Conservation (phyloP, 2,888 invertebrate species). For the Thecocarcelia acutangulata region DNA sequence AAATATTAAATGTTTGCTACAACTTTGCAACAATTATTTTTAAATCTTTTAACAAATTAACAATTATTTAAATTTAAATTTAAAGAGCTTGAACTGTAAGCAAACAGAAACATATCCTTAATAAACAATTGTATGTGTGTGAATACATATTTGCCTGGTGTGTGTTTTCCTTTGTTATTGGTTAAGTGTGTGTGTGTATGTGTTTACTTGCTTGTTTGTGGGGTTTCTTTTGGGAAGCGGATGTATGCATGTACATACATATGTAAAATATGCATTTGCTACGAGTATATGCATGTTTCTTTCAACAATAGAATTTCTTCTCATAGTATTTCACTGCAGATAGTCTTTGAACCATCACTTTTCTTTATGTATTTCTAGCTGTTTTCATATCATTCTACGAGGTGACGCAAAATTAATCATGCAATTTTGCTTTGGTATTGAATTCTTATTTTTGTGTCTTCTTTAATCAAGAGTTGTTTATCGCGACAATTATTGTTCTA, state of each 20-base stretch:
- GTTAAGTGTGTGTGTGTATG: conserved; percentile 3
- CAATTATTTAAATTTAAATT: neutral
- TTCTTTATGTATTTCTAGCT: too few relatives aligned
- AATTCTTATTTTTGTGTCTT: too few relatives aligned
- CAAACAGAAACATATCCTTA: neutral
- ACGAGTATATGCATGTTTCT: neutral
- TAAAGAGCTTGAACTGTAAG: neutral
- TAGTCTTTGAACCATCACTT: neutral
- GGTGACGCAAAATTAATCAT: too few relatives aligned
- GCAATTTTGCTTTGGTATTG: too few relatives aligned
- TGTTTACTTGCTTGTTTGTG: conserved; percentile 3
- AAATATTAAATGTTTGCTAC: neutral
- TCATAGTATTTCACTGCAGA: neutral
- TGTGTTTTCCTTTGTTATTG: too few relatives aligned
- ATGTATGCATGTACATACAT: neutral
- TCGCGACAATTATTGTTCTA: too few relatives aligned
- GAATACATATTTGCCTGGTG: neutral
- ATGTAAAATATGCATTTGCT: conserved; percentile 28
- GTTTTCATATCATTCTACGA: too few relatives aligned
- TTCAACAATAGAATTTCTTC: conserved; percentile 1
- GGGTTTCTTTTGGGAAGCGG: conserved; percentile 25
- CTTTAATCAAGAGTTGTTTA: too few relatives aligned
- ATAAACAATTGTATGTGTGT: neutral
- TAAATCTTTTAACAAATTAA: conserved; percentile 21
- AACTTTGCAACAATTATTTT: conserved; percentile 5